These are phyloP conservation scores for Nasua narica DNA, from an alignment of 2,797 vertebrate species.

Conservation along the genomic window DNA sequence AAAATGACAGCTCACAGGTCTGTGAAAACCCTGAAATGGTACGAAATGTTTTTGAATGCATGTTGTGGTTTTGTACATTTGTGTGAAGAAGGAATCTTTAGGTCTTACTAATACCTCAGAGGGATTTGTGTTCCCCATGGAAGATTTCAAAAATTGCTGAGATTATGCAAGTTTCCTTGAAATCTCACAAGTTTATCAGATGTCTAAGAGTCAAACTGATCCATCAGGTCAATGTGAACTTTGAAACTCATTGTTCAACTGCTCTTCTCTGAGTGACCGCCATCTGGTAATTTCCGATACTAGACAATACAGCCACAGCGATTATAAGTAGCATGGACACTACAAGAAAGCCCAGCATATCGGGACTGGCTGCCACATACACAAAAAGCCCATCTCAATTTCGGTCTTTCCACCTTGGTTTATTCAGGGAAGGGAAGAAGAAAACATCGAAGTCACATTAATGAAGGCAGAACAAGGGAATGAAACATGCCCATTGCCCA, in stretches of 20 bases:
- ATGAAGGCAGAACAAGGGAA: neutral
- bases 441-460: neutral
- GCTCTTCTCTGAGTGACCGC: neutral
- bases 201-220: neutral
- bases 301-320: neutral
- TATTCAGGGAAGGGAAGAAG: neutral
- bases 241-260: neutral
- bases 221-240: neutral
- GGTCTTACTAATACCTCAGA: neutral
- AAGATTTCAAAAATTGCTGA: neutral
- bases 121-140: neutral
- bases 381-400: neutral
- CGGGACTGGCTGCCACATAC: neutral
- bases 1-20: neutral
- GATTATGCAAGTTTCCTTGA: neutral
- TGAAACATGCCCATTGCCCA: neutral
- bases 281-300: neutral
- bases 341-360: neutral
- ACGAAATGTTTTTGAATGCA: neutral
- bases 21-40: neutral
- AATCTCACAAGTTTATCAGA: neutral
- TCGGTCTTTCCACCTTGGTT: neutral
- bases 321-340: neutral
- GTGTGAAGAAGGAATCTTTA: neutral
- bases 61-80: neutral